These are phyloP conservation scores for Nesoenas mayeri DNA, from an alignment of 2,113 vertebrate genomes.

Conservation along the genomic window DNA sequence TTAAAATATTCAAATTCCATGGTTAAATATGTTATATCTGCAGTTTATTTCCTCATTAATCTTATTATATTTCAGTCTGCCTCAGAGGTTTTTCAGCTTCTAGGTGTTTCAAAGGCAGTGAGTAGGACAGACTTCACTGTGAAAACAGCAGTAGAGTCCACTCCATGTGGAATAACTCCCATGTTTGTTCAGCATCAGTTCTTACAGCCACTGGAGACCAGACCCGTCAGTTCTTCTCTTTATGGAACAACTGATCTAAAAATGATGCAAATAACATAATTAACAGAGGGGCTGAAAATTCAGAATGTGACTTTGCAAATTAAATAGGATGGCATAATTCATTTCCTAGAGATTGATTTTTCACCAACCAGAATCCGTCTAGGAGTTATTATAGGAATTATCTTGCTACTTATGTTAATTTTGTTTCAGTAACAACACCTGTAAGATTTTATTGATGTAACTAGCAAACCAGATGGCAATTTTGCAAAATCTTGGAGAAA, in stretches of 20 bases:
- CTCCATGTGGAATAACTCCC: background rate
- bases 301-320: background rate
- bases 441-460: conserved; percentile 42
- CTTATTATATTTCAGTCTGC: background rate
- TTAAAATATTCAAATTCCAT: conserved; percentile 12
- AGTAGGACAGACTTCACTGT: background rate
- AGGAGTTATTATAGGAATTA: conserved; percentile 12
- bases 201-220: background rate
- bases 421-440: conserved; percentile 17
- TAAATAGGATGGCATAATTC: background rate
- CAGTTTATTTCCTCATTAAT: background rate
- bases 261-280: background rate
- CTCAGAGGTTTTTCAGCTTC: background rate
- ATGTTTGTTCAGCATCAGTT: background rate
- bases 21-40: background rate
- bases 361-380: background rate
- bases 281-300: background rate
- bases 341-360: conserved; percentile 11
- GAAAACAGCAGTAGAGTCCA: background rate
- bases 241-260: background rate
- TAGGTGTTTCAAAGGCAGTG: background rate
- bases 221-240: background rate
- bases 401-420: background rate
- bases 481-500: background rate
- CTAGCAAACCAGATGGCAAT: conserved; percentile 26